A percentile compares a stretch with the other conserved stretches of the same genome.
Conservation (phyloP, 2,888 invertebrate species). For the Gisinianus flammeolus region DNA sequence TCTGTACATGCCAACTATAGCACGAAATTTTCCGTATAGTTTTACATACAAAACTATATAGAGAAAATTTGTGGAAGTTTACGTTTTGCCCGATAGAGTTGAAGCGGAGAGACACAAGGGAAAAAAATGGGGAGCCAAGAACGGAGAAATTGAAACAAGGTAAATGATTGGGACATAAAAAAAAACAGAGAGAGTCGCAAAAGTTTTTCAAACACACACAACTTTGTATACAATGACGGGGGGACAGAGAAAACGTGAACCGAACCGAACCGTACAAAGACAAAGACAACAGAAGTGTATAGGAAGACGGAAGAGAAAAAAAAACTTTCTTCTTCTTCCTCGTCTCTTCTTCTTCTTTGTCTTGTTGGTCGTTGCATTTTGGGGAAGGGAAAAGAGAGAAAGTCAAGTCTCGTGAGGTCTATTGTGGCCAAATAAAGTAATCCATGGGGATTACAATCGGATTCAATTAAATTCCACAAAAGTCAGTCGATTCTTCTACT, state of each 20-base stretch:
- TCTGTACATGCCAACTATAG: background rate
- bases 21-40: no score
- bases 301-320: background rate
- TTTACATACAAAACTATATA: background rate
- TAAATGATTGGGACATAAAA: slow-evolving; percentile 50
- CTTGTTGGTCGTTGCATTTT: background rate
- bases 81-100: background rate
- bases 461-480: slow-evolving; percentile 46
- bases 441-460: slow-evolving; percentile 44
- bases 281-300: background rate
- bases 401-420: slow-evolving; percentile 34
- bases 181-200: slow-evolving; percentile 40
- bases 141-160: slow-evolving; percentile 48
- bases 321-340: slow-evolving; percentile 1
- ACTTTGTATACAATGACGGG: slow-evolving; percentile 6
- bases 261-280: background rate
- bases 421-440: slow-evolving; percentile 46
- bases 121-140: background rate
- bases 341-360: background rate
- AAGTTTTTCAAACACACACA: slow-evolving; percentile 32
- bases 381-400: background rate
- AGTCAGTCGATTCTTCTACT: slow-evolving; percentile 24
- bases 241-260: background rate
- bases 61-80: background rate
- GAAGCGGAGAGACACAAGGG: no score